phyloP scores from a whole-genome alignment of 1,140 invertebrate species.

The Hyposmocoma kahamanoa region DNA sequence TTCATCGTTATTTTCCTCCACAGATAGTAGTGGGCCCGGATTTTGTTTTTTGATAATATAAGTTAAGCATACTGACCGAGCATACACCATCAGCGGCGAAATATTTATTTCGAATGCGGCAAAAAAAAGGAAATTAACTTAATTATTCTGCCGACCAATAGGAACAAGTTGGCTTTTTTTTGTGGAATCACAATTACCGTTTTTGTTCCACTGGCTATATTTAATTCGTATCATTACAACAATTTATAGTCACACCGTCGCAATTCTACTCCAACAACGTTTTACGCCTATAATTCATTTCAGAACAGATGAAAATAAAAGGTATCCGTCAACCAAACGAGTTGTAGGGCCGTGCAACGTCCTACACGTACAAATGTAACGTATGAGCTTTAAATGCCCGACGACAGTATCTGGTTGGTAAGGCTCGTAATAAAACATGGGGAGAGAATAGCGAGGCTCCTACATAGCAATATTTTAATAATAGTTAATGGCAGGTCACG shows the following conservation, averaged over 20 bases:
- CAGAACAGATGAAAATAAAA: conserved; percentile 46
- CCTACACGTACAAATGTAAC: conserved; percentile 51
- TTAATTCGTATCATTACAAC: conserved; percentile 33
- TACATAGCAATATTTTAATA: conserved; percentile 68
- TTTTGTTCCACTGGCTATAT: conserved; percentile 17
- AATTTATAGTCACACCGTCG: conserved; percentile 37
- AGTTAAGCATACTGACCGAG: background rate
- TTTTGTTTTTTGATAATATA: conserved; percentile 14
- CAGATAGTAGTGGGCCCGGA: background rate
- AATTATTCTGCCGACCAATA: background rate
- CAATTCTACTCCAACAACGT: conserved; percentile 34
- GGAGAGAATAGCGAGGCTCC: conserved; percentile 56
- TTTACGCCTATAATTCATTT: conserved; percentile 49
- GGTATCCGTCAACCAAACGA: conserved; percentile 40
- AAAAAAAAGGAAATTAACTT: background rate
- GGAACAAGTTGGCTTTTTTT: background rate
- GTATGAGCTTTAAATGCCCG: conserved; percentile 56
- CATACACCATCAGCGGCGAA: background rate
- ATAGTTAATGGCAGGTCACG: conserved; percentile 63
- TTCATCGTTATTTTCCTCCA: conserved; percentile 34
- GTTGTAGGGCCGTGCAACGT: conserved; percentile 31
- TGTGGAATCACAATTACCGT: conserved; percentile 24
- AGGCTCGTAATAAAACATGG: conserved; percentile 55
- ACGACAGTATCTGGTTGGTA: conserved; percentile 56
- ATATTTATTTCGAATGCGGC: background rate